Percentiles rank a stretch among this genome's conserved stretches.
These are phyloP conservation scores for Phengaris alcon DNA, from an alignment of 2,888 invertebrate species.

Conservation along the genomic window DNA sequence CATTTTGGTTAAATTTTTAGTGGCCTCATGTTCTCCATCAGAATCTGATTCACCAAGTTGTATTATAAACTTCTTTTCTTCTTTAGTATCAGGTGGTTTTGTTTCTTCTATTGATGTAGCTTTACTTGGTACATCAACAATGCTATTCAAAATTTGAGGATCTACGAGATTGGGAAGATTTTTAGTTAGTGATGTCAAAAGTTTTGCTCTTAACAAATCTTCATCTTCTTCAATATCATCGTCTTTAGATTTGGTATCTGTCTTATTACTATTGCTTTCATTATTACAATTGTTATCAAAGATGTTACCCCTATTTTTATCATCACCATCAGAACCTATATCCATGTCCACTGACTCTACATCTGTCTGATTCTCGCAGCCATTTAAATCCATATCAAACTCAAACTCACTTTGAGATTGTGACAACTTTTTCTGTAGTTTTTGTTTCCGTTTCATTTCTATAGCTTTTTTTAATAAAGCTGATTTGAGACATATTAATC, in stretches of 20 bases:
- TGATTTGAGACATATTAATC: slow-evolving; percentile 84
- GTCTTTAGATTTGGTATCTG: slow-evolving; percentile 35
- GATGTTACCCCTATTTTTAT: slow-evolving; percentile 54
- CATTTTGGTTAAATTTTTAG: slow-evolving; percentile 74
- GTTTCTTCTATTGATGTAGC: slow-evolving; percentile 30
- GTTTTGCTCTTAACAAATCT: slow-evolving; percentile 79
- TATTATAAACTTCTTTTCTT: slow-evolving; percentile 69
- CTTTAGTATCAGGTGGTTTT: slow-evolving; percentile 43
- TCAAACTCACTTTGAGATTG: slow-evolving; percentile 52
- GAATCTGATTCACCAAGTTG: slow-evolving; percentile 70
- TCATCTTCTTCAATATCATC: slow-evolving; percentile 80
- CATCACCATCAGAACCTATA: slow-evolving; percentile 69
- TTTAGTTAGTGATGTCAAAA: slow-evolving; percentile 80
- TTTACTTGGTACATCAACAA: slow-evolving; percentile 38
- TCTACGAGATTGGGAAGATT: slow-evolving; percentile 70
- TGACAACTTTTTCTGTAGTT: slow-evolving; percentile 59
- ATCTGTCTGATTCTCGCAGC: slow-evolving; percentile 64
- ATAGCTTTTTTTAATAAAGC: slow-evolving; percentile 82
- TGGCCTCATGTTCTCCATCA: slow-evolving; percentile 74
- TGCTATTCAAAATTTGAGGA: slow-evolving; percentile 47
- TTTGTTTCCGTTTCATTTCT: slow-evolving; percentile 75
- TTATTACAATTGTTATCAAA: slow-evolving; percentile 38
- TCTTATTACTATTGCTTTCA: neutral
- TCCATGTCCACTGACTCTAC: slow-evolving; percentile 77
- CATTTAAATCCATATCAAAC: slow-evolving; percentile 35